Percentiles rank a stretch among this genome's conserved stretches.
phyloP scores from a whole-genome alignment of 92 coral and sea anemone genomes.

The Parazoanthus darwini region DNA sequence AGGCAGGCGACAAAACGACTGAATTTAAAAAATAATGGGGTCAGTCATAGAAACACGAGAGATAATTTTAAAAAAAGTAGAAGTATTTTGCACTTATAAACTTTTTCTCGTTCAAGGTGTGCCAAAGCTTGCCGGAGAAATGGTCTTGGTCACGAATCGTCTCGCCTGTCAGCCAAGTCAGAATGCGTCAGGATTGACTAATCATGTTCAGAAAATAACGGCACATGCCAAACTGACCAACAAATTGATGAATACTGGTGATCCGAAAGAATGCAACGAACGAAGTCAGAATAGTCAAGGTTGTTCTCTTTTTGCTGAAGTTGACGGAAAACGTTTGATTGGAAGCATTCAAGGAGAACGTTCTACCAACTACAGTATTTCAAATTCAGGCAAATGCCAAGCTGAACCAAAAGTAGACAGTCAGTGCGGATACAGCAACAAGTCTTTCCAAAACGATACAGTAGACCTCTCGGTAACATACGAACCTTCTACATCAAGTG shows the following conservation, averaged over 20 bases:
- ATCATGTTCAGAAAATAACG: not conserved
- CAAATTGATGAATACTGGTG: not conserved
- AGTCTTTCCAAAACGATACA: not conserved
- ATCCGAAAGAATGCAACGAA: not conserved
- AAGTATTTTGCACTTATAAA: too few species aligned
- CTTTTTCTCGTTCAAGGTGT: not conserved
- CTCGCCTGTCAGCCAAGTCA: not conserved
- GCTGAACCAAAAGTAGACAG: not conserved
- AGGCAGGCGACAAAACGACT: too few species aligned
- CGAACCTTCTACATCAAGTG: not conserved
- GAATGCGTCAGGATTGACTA: not conserved
- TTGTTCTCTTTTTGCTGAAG: not conserved
- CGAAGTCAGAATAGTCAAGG: not conserved
- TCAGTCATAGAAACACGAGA: too few species aligned
- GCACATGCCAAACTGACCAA: not conserved
- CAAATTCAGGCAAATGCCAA: not conserved
- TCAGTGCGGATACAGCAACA: not conserved
- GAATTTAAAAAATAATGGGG: too few species aligned
- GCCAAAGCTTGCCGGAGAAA: constrained; percentile 28
- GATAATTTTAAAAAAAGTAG: too few species aligned
- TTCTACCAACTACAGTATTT: not conserved
- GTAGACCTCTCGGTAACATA: not conserved
- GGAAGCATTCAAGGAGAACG: not conserved
- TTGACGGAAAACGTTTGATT: not conserved
- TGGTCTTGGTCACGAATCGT: not conserved